Evolutionary conservation across 2,113 vertebrate genomes (phyloP), one percentile per base, ranked within the genome.

Genomic region (Larimichthys polyactis): DNA sequence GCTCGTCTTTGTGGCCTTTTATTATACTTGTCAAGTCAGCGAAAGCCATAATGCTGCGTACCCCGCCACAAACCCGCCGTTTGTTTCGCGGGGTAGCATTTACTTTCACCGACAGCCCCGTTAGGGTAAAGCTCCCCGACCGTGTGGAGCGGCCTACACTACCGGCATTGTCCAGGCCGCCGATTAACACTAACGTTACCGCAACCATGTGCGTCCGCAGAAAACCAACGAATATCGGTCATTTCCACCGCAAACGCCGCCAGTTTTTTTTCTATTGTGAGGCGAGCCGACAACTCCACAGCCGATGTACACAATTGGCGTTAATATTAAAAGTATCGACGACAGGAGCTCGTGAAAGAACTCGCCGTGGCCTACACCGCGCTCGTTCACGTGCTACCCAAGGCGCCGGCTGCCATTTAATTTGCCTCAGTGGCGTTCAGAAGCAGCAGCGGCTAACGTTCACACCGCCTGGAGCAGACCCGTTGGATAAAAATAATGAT

Each of bases 311-410:
- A n/a, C 0, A 0, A 0, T 16, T 16, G 4, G 0, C 1, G 27
- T 2, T 4, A 11, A 17, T 2, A 6, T 10, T 0, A 1, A 46
- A 0, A 0, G 3, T 2, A 9, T 2, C 0, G 9, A 3, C 22
- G 0, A 19, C 3, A 4, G 11, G 5, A 43, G 4, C 3, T 0
- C 2, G 0, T 0, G 0, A 11, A 43, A 24, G 0, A 22, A 19
- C 2, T 1, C 3, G 1, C 1, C 1, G 20, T 69, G 89, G 89
- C 87, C 89, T 64, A 11, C 0, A 6, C 0, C 22, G 60, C 17
- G 52, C 29, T 32, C 22, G 0, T 52, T 91, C 89, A 92, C 90
- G 89, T 92, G 90, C 76, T 79, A 36, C 65, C 4, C 24, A 1
- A 10, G 4, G 66, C 65, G 73, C 89, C 87, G 83, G 83, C n/a